Base-by-base conservation (phyloP, 1,140 invertebrate species). In the Drosophila oshimai region DNA sequence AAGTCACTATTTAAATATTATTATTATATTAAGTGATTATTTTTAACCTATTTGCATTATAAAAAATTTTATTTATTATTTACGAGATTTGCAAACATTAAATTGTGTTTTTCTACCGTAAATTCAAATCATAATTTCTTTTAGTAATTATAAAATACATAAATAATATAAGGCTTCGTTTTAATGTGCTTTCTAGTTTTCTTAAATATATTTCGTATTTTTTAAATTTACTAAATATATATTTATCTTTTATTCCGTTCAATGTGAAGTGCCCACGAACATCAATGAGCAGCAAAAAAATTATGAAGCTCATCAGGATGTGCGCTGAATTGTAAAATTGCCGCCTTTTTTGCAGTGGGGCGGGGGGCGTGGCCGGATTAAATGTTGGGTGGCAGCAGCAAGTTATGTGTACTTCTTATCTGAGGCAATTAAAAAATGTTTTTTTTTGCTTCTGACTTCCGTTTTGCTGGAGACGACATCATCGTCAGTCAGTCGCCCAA, bases 321-420 rank as follows among this genome's bases (percentile, higher is more conserved):
- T 84, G 80, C 80, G 81, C 80, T 86, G 80, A 84, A 84, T 84
- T 84, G 80, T 84, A 84, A 84, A 84, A 84, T 86, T 86, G 81
- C 71, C 80, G 71, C 71, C 60, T 79, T 49, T 39, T 44, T 83
- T 22, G 10, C 6, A 2, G 22, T 7, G 17, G 15, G n/a, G 17
- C 1, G 17, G 13, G 1, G 15, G 17, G 28, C 1, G 2, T 22
- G 50, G 37, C 29, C 6, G 15, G 15, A 26, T 15, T 13, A 42
- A 13, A 34, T 26, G 47, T 29, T 46, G 20, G 6, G 45, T 37
- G 46, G 57, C 60, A 41, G 57, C 60, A 41, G 24, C 64, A 86
- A 70, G 79, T 83, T 74, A 83, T 83, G 80, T 79, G 80, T 80
- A 62, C 65, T 75, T 75, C 75, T 84, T 84, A 84, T 84, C 79